phyloP scores from a whole-genome alignment of 2,888 invertebrate species.

The Crocallis elinguaria region DNA sequence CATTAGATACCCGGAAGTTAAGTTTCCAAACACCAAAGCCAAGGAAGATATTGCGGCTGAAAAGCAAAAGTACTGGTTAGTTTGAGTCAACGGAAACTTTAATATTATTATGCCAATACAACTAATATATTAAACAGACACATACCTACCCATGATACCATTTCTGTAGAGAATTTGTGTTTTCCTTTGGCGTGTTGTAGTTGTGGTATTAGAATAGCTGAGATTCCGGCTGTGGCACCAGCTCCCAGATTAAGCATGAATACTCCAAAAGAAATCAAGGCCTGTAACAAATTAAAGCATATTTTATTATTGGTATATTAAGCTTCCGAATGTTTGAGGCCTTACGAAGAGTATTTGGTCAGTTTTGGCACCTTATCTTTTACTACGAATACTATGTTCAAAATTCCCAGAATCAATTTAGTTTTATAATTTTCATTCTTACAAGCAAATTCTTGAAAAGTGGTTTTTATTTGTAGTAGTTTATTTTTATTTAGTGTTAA shows the following conservation, averaged over 20 bases:
- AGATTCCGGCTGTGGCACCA: slow-evolving; percentile 87
- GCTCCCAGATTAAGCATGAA: slow-evolving; percentile 82
- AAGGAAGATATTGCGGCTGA: slow-evolving; percentile 86
- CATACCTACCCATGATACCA: slow-evolving; percentile 87
- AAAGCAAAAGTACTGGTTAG: slow-evolving; percentile 43
- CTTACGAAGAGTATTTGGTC: no score
- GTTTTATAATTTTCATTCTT: no score
- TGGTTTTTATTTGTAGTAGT: no score
- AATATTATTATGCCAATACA: not conserved
- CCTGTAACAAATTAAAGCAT: slow-evolving; percentile 56
- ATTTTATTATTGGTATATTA: not conserved
- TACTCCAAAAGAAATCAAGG: slow-evolving; percentile 80
- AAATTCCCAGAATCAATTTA: no score
- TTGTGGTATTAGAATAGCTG: slow-evolving; percentile 87
- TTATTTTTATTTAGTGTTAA: no score
- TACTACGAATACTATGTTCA: no score
- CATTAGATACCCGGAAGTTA: slow-evolving; percentile 85
- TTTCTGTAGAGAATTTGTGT: slow-evolving; percentile 72
- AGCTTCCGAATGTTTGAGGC: no score
- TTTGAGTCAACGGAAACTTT: not conserved
- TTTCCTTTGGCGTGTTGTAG: slow-evolving; percentile 67
- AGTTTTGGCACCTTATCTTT: no score
- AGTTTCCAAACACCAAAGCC: slow-evolving; percentile 86
- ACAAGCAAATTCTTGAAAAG: no score
- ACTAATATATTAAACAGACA: slow-evolving; percentile 37